Evolutionary conservation across 2,113 vertebrate genomes (phyloP).

Genomic region (Seriola dumerili): DNA sequence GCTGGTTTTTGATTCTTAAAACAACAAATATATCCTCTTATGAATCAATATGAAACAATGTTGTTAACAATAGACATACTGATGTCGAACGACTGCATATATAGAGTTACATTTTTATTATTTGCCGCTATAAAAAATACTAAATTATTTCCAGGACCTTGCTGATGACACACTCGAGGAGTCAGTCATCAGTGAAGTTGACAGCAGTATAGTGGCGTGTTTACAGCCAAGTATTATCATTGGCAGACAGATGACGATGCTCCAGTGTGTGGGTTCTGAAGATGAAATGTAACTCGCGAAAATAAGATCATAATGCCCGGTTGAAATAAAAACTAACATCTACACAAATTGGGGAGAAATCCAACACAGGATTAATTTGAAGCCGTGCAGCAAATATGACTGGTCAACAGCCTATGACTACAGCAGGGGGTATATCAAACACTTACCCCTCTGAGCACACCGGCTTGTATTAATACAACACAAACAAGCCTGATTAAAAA

Average conservation of each 20-base stretch:
- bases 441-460: not conserved
- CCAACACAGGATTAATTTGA: slow-evolving; percentile 34
- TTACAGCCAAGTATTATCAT: not conserved
- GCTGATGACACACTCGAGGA: not conserved
- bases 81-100: too few relatives aligned
- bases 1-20: too few relatives aligned
- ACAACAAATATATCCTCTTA: too few relatives aligned
- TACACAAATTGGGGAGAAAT: slow-evolving; percentile 18
- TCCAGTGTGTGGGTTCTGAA: not conserved
- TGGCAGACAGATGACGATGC: not conserved
- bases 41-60: too few relatives aligned
- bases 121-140: not conserved
- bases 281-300: not conserved
- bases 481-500: slow-evolving; percentile 58
- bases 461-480: slow-evolving; percentile 28
- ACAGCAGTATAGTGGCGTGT: not conserved
- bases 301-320: not conserved
- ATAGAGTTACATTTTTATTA: too few relatives aligned
- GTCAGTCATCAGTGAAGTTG: not conserved
- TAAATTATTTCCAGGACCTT: not conserved
- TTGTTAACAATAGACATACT: too few relatives aligned
- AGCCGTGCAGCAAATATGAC: slow-evolving; percentile 37
- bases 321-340: slow-evolving; percentile 18
- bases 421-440: slow-evolving; percentile 21
- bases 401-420: slow-evolving; percentile 39